Evolutionary conservation across 1,140 invertebrate genomes (phyloP), one percentile per base, ranked within the genome.

Genomic region (Pseudomyrmex gracilis): DNA sequence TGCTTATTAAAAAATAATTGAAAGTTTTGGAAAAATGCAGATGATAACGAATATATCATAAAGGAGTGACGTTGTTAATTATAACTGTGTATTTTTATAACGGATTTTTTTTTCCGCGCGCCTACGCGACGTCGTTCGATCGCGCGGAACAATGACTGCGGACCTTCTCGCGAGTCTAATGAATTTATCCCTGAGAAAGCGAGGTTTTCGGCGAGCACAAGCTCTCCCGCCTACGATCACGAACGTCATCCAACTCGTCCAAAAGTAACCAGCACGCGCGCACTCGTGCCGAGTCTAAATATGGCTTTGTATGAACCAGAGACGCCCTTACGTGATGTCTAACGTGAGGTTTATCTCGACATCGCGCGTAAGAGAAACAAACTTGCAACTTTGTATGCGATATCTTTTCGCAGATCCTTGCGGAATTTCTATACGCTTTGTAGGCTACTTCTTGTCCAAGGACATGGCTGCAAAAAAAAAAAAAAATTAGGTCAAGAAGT

Each of bases 401-500:
- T 22, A 17, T n/a, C 53, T 47, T 17, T 9, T 43, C 49, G 13
- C 13, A 17, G 24, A 20, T 10, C 43, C 17, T 17, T 13, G 12
- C 47, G 47, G 43, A 45, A 24, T 7, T 5, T 45, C 34, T 12
- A 47, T 12, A 22, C n/a, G 34, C 71, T 74, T 64, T 63, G 47
- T 51, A 73, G 57, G 34, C 58, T 20, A 63, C 22, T 84, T 64
- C 49, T 58, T 8, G 22, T 20, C 24, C 53, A 66, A 83, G 71
- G 71, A 73, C 49, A 43, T 9, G 43, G 24, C 17, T 24, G 60
- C 43, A 20, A 13, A 34, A 71, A 85, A 85, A 34, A 34, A 34
- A 34, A 86, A 55, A 53, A 86, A 86, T 73, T 80, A 7, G 83
- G 83, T 80, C 83, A 51, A 24, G 53, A 86, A 86, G 67, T 86